A percentile compares a stretch with the other conserved stretches of the same genome.
phyloP scores from a whole-genome alignment of 2,888 invertebrate genomes.

The Norana najaformis region DNA sequence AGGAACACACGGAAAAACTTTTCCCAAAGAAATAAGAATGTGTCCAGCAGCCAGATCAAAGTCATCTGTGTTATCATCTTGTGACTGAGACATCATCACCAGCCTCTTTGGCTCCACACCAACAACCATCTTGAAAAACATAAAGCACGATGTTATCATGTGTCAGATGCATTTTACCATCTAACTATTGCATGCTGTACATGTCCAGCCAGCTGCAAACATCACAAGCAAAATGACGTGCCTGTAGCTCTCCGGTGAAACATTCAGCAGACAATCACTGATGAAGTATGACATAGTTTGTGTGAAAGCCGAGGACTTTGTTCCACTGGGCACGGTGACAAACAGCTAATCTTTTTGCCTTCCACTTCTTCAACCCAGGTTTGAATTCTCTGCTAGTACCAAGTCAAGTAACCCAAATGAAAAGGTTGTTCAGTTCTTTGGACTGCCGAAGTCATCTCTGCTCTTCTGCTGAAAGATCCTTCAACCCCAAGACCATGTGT shows the following conservation, averaged over 20 bases:
- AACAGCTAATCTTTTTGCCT: neutral
- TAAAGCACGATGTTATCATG: neutral
- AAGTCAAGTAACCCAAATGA: neutral
- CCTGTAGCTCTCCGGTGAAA: neutral
- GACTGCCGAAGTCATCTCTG: neutral
- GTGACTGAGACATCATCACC: neutral
- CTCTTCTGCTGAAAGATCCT: no score
- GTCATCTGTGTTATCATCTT: constrained; percentile 8
- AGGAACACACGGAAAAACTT: constrained; percentile 21
- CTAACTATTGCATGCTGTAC: neutral
- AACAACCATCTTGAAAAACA: constrained; percentile 8
- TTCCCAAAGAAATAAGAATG: neutral
- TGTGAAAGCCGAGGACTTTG: neutral
- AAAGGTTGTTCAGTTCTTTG: neutral
- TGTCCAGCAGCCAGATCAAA: constrained; percentile 22
- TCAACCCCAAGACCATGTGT: no score
- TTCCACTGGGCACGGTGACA: neutral
- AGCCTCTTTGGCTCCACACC: constrained; percentile 23
- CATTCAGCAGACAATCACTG: neutral
- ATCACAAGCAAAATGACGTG: neutral
- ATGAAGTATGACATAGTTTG: neutral
- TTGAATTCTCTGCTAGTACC: neutral
- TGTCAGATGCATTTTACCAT: neutral
- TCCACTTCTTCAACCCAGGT: neutral
- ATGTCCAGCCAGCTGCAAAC: neutral